A percentile compares a stretch with the other conserved stretches of the same genome.
Evolutionary conservation across 64 coral and sea anemone genomes (phyloP).

Genomic region (Porites lutea): DNA sequence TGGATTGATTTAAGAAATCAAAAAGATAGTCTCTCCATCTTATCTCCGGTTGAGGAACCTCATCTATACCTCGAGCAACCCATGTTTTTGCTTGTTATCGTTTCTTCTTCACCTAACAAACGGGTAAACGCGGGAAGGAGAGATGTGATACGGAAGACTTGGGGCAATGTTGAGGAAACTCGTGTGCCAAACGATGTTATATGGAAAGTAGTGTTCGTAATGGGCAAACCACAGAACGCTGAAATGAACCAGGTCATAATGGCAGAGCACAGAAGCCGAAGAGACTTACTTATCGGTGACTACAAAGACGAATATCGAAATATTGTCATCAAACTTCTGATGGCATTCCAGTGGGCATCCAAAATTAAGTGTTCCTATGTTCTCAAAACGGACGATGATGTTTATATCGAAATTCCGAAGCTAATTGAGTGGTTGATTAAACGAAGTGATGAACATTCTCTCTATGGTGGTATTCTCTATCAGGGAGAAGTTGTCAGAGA

Average conservation of each 20-base stretch:
- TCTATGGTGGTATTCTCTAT: conserved; percentile 79
- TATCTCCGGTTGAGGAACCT: conserved; percentile 42
- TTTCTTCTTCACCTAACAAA: conserved; percentile 71
- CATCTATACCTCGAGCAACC: not conserved
- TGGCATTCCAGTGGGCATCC: conserved; percentile 77
- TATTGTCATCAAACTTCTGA: conserved; percentile 78
- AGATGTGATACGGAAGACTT: conserved; percentile 62
- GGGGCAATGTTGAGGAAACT: conserved; percentile 35
- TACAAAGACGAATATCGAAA: conserved; percentile 73
- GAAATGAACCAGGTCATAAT: conserved; percentile 40
- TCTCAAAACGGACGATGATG: conserved; percentile 85
- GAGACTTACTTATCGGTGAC: conserved; percentile 74
- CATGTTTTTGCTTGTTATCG: conserved; percentile 66
- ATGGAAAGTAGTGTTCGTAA: conserved; percentile 76
- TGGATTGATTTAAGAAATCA: not conserved
- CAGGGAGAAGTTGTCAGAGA: conserved; percentile 55
- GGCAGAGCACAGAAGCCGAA: conserved; percentile 64
- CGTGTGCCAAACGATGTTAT: not conserved
- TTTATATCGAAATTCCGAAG: conserved; percentile 78
- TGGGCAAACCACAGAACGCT: conserved; percentile 23
- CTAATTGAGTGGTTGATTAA: conserved; percentile 68
- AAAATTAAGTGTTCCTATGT: conserved; percentile 43
- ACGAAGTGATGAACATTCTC: not conserved
- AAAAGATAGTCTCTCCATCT: conserved; percentile 37
- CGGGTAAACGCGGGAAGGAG: conserved; percentile 37